Evolutionary conservation across 2,888 invertebrate genomes (phyloP).

Genomic region (Gibbula magus): DNA sequence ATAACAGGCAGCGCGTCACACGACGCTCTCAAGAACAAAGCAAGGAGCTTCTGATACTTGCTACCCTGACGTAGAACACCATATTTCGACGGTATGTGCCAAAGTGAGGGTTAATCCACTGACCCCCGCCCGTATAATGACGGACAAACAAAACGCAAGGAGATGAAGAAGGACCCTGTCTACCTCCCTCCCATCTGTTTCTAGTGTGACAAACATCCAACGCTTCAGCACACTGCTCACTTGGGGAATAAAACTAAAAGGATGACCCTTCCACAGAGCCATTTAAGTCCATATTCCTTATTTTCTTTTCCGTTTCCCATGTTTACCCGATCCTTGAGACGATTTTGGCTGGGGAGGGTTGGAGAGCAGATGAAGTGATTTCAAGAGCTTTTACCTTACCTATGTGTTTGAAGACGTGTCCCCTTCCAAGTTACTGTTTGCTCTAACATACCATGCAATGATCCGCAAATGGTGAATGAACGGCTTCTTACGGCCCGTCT

Average conservation of each 20-base stretch:
- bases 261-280: not conserved
- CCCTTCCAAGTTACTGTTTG: not conserved
- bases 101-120: not conserved
- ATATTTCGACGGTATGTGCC: not conserved
- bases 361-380: not conserved
- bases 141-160: not conserved
- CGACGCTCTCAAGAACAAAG: not conserved
- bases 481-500: not conserved
- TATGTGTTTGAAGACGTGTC: constrained; percentile 15
- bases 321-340: not conserved
- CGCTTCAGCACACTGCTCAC: not conserved
- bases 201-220: not conserved
- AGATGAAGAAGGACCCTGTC: not conserved
- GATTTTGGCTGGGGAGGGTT: not conserved
- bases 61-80: not conserved
- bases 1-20: not conserved
- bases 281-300: not conserved
- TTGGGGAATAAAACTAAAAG: not conserved
- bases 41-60: not conserved
- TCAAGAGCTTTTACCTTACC: constrained; percentile 13
- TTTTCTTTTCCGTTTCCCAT: not conserved
- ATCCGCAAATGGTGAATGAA: constrained; percentile 1
- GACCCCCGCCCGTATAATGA: constrained; percentile 8
- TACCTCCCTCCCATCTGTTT: not conserved
- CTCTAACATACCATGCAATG: not conserved